Percentiles rank a stretch among this genome's conserved stretches.
Evolutionary conservation across 1,140 invertebrate species (phyloP).

Genomic region (Saxidomus purpurata): DNA sequence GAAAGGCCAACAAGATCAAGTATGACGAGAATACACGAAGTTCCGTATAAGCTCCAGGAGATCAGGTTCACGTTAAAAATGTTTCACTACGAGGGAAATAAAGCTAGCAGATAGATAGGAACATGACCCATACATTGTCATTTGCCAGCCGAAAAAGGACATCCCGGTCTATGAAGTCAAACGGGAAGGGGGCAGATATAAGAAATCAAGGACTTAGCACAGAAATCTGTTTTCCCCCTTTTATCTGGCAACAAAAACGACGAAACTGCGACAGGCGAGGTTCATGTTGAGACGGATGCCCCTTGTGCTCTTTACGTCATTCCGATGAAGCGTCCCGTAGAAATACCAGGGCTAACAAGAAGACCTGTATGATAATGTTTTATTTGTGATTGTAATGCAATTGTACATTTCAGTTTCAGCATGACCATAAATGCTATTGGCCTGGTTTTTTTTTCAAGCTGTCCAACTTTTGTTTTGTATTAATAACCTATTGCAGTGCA

Average conservation of each 20-base stretch:
- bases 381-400: no score
- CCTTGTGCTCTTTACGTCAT: not conserved
- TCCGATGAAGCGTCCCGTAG: not conserved
- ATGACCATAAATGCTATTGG: no score
- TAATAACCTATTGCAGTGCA: no score
- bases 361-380: no score
- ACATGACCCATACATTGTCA: no score
- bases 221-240: conserved; percentile 3
- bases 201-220: conserved; percentile 12
- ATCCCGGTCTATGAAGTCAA: conserved; percentile 41
- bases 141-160: conserved; percentile 11
- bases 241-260: not conserved
- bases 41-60: not conserved
- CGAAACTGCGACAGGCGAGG: not conserved
- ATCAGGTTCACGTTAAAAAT: no score
- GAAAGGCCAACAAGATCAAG: not conserved
- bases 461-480: no score
- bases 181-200: not conserved
- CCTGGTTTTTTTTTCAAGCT: no score
- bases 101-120: conserved; percentile 42
- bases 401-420: no score
- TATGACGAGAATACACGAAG: not conserved
- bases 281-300: not conserved
- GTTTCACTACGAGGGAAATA: conserved; percentile 23
- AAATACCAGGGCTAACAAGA: not conserved